Percentiles rank a stretch among this genome's conserved stretches.
These are phyloP conservation scores for Rattus rattus DNA, from an alignment of 2,113 vertebrate genomes.

Conservation along the genomic window DNA sequence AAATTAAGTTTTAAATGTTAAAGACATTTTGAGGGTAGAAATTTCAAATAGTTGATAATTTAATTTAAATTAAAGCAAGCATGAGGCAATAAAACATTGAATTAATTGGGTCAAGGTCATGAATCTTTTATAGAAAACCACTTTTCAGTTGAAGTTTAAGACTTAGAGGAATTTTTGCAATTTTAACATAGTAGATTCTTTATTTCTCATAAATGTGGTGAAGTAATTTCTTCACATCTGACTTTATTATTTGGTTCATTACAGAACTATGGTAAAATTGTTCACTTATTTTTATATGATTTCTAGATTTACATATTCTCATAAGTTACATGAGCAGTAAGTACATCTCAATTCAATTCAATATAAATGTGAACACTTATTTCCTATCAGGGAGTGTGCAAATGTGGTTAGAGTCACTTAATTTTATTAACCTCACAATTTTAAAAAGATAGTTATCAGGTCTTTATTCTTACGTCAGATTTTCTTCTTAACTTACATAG, in stretches of 20 bases:
- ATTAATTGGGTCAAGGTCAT: conserved; percentile 70
- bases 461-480: conserved; percentile 40
- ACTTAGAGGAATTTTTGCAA: conserved; percentile 54
- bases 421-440: conserved; percentile 4
- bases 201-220: conserved; percentile 63
- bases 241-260: conserved; percentile 64
- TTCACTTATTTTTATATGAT: conserved; percentile 32
- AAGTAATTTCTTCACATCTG: conserved; percentile 52
- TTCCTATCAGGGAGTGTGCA: conserved; percentile 5
- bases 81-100: conserved; percentile 66
- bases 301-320: conserved; percentile 64
- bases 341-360: conserved; percentile 53
- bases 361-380: conserved; percentile 44
- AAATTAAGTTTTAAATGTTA: conserved; percentile 63
- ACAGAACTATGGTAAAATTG: conserved; percentile 43
- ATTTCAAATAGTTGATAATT: conserved; percentile 56
- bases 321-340: conserved; percentile 36
- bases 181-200: conserved; percentile 71
- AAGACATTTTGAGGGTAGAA: conserved; percentile 45
- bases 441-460: conserved; percentile 11
- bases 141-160: conserved; percentile 64
- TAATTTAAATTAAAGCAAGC: conserved; percentile 75
- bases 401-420: conserved; percentile 48
- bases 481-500: background rate
- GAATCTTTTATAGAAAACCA: conserved; percentile 73